Evolutionary conservation across 2,797 vertebrate species (phyloP), one percentile per base, ranked within the genome.

Genomic region (Notoglanidium macrostoma): DNA sequence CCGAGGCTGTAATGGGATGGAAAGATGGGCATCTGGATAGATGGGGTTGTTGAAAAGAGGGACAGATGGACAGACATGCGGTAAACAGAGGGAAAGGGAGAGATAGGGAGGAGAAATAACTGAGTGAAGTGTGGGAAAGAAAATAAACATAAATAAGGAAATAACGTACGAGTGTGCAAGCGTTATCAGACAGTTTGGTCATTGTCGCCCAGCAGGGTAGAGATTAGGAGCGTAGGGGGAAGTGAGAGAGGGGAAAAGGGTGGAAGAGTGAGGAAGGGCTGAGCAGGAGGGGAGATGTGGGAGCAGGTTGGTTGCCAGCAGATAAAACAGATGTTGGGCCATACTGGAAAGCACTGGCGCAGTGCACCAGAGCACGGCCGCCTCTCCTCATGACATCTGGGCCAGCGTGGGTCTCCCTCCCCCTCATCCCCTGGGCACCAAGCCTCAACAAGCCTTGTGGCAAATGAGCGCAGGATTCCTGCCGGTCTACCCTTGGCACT

Each of bases 331-430:
- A 98, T 99, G 98, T 98, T 97, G 90, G 93, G 94, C 96, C 97
- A 98, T 97, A 97, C 97, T 97, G 98, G 95, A 97, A 96, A 93
- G 96, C 96, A 94, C 95, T 94, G 90, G 96, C 96, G 94, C 96
- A 96, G 96, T 97, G 96, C 97, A 97, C 95, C 96, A 96, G 96
- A 95, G 96, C 90, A 95, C 95, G 90, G 90, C 93, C 94, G 95
- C 95, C 93, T 95, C 95, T 94, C 94, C 96, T 97, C 96, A 93
- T 95, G 97, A 99, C 98, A 99, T 99, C 98, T 99, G 98, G 98
- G 95, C 90, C 94, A 95, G 94, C 95, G 95, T 94, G 96, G 96
- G 96, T 97, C 94, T 95, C 94, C 94, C 94, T 95, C 96, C 93
- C 95, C 94, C 96, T 96, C 97, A 95, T 92, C 97, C 97, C 97